Conservation (phyloP, 2,113 vertebrate species). For the Sturnira hondurensis region DNA sequence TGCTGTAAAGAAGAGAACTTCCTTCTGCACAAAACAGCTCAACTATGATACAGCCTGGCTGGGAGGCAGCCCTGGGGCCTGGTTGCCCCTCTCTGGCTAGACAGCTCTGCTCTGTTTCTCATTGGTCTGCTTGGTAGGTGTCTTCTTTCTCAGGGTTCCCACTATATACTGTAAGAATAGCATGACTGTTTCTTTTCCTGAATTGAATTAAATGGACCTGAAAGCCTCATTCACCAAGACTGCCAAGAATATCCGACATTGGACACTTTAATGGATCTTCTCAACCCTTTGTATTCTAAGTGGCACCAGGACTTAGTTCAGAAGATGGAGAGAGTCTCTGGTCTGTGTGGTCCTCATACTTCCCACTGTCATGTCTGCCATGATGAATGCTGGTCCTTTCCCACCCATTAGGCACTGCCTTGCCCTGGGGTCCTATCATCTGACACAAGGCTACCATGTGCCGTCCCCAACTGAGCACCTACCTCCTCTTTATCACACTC, state of each 20-base stretch:
- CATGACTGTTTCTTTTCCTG: background rate
- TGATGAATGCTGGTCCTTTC: background rate
- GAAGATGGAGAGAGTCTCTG: background rate
- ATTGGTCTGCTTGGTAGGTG: background rate
- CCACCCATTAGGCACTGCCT: background rate
- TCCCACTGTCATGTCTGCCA: background rate
- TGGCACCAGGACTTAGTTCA: background rate
- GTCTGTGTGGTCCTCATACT: background rate
- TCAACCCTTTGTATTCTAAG: background rate
- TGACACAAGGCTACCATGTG: background rate
- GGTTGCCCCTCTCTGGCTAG: background rate
- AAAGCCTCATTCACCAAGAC: background rate
- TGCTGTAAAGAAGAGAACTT: background rate
- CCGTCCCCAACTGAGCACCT: background rate
- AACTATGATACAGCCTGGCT: background rate
- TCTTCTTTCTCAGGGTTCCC: background rate
- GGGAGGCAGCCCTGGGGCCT: background rate
- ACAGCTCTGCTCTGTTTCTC: background rate
- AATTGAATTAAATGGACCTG: background rate
- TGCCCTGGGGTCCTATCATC: background rate
- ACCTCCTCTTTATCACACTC: background rate
- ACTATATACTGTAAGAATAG: background rate
- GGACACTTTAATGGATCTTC: background rate
- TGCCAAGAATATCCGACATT: background rate
- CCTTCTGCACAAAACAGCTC: background rate